Conservation (phyloP, 2,113 vertebrate genomes). For the Sciurus niger region DNA sequence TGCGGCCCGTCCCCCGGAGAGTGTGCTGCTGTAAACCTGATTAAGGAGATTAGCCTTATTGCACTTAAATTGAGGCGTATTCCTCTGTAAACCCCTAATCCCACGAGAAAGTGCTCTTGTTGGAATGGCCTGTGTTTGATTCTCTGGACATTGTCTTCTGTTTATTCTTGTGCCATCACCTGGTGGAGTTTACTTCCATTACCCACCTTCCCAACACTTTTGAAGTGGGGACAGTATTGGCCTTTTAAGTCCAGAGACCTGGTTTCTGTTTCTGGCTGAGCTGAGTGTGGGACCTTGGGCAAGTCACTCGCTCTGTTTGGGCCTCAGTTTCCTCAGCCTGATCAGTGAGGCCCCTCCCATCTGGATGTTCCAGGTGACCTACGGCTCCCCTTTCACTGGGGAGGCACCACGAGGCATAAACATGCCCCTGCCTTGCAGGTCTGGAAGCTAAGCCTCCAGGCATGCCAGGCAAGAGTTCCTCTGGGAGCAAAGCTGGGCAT, state of each 20-base stretch:
- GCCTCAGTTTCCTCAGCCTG: neutral
- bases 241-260: neutral
- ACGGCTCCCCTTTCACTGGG: neutral
- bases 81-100: neutral
- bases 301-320: neutral
- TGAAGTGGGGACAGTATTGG: neutral
- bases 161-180: neutral
- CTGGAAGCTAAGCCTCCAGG: neutral
- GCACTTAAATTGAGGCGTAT: neutral
- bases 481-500: neutral
- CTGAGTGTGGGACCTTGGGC: neutral
- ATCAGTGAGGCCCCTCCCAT: neutral
- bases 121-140: neutral
- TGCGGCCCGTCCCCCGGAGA: neutral
- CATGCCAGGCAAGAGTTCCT: neutral
- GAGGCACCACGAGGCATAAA: neutral
- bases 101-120: neutral
- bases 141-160: neutral
- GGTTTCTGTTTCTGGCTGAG: neutral
- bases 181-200: neutral
- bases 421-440: too few relatives aligned
- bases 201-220: neutral
- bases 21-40: neutral
- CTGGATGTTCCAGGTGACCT: neutral
- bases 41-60: neutral